Percentiles rank a stretch among this genome's conserved stretches.
phyloP scores from a whole-genome alignment of 53 echinoderm and acorn worm genomes.

The Astropecten irregularis region DNA sequence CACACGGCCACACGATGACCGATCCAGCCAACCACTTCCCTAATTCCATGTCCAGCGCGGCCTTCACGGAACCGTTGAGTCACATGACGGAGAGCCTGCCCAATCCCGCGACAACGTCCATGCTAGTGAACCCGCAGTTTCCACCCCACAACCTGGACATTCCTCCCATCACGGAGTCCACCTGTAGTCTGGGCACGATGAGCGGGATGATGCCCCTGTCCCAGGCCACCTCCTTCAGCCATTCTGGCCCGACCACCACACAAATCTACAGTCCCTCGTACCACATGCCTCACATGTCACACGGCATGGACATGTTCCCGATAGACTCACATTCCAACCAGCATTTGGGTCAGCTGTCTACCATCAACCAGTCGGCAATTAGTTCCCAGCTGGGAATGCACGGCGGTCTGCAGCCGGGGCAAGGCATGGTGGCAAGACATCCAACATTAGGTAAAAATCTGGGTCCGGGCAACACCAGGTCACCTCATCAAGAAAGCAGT shows the following conservation, averaged over 20 bases:
- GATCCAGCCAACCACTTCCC: conserved; percentile 76
- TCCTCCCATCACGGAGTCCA: conserved; percentile 87
- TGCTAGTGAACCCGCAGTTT: conserved; percentile 89
- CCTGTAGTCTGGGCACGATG: conserved; percentile 57
- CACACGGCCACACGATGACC: conserved; percentile 67
- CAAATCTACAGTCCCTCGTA: conserved; percentile 65
- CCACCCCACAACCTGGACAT: conserved; percentile 96
- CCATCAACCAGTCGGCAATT: conserved; percentile 87
- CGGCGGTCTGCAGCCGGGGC: conserved; percentile 60
- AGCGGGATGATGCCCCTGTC: conserved; percentile 59
- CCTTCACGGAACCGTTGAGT: conserved; percentile 78
- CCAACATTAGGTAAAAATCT: conserved; percentile 61
- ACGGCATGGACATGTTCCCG: conserved; percentile 50
- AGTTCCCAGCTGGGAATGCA: conserved; percentile 87
- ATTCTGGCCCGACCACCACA: conserved; percentile 52
- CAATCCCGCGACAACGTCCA: conserved; percentile 65
- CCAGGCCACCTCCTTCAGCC: conserved; percentile 65
- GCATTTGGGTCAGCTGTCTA: conserved; percentile 62
- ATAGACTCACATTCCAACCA: conserved; percentile 60
- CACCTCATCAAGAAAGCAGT: conserved; percentile 91
- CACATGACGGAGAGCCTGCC: conserved; percentile 94
- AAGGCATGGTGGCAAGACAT: conserved; percentile 72
- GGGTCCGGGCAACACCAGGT: conserved; percentile 61
- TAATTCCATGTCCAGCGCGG: conserved; percentile 56
- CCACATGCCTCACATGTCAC: conserved; percentile 73